Base-by-base conservation (phyloP, 2,888 invertebrate species). In the Chironomus riparius region DNA sequence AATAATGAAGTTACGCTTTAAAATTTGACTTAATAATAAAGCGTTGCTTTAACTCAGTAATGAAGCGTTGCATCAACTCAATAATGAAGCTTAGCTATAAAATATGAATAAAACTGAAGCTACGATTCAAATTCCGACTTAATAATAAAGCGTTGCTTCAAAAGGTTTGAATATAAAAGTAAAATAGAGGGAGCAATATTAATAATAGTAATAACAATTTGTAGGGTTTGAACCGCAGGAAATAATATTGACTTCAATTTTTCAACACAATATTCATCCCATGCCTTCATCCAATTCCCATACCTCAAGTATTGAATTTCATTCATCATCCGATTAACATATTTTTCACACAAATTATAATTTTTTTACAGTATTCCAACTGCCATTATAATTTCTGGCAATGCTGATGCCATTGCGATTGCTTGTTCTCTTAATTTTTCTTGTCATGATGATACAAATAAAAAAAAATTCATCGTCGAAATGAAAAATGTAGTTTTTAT, bases 401-500 rank as follows among this genome's bases (percentile, higher is more conserved):
- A 38, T 38, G 38, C 38, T 10, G 38, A 38, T 38, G 38, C 38
- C 38, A 38, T 38, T 38, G 10, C 38, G 38, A 38, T 38, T 56
- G 56, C 56, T 56, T 65, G 18, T n/a, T 65, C 65, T 65, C 22
- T 65, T 65, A 18, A 62, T 62, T 18, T 22, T 62, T 62, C 22
- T 22, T 62, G 62, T 62, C 18, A 56, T 18, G 18, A 18, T 15
- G 15, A 15, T 18, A 56, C 56, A 21, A 24, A 65, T 13, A 22
- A 24, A 65, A 10, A 13, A 24, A 7, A 24, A 65, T 56, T 50
- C 56, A 56, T 56, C 18, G 38, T 38, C 38, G 38, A 50, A n/a
- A 71, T 56, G 56, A 71, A 71, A 71, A 71, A 71, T 71, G 71
- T 56, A 15, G 47, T 28, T 71, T 71, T 71, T 71, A 70, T 70